Conservation (phyloP, 2,888 invertebrate genomes). For the Phortica magna region DNA sequence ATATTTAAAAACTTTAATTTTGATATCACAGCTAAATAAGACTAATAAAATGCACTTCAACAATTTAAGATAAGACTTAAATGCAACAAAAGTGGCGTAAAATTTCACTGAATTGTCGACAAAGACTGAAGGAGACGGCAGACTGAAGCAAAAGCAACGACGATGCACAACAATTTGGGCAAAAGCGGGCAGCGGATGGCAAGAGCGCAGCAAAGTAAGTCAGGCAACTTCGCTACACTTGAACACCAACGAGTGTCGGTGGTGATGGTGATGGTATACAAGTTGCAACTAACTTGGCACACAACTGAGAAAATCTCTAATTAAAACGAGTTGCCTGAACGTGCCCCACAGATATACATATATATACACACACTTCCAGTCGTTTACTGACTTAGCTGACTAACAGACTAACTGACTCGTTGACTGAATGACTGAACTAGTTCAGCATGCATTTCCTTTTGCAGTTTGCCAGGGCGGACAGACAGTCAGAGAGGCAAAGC, state of each 20-base stretch:
- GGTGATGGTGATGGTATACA: neutral
- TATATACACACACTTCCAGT: neutral
- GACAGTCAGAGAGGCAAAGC: neutral
- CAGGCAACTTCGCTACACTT: too few species aligned
- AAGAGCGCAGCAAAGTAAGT: neutral
- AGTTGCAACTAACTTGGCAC: slow-evolving; percentile 10
- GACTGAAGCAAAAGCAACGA: too few species aligned
- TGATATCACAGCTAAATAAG: slow-evolving; percentile 17
- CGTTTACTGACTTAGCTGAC: neutral
- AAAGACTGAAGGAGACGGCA: neutral
- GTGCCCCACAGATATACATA: neutral
- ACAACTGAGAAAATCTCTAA: slow-evolving; percentile 32
- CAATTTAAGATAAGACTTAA: slow-evolving; percentile 5
- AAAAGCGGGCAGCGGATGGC: too few species aligned
- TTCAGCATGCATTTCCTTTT: neutral
- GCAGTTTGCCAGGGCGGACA: neutral
- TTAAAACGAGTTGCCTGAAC: slow-evolving; percentile 28
- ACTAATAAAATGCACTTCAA: slow-evolving; percentile 26
- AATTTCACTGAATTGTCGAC: slow-evolving; percentile 2
- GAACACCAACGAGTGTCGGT: neutral
- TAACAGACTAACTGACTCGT: neutral
- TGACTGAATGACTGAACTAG: slow-evolving; percentile 18
- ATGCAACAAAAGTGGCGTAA: neutral
- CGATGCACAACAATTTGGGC: too few species aligned
- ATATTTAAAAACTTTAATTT: neutral